Evolutionary conservation across 2,888 invertebrate genomes (phyloP).

Genomic region (Scaptomyza polygonia): DNA sequence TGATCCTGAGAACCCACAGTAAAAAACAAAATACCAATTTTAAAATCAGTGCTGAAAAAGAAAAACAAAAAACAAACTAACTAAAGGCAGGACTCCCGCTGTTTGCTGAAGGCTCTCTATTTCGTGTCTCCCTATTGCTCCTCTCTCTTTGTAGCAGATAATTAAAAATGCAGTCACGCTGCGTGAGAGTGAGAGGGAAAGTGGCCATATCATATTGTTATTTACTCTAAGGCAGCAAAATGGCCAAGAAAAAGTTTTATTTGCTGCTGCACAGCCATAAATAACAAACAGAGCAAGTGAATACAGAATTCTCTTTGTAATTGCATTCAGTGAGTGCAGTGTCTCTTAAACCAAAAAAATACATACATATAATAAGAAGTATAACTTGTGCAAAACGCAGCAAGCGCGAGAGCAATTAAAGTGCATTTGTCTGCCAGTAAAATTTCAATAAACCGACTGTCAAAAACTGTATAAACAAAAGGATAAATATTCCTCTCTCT

Average conservation of each 20-base stretch:
- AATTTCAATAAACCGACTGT: slow-evolving; percentile 37
- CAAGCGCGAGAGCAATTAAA: slow-evolving; percentile 44
- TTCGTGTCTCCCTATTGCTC: not conserved
- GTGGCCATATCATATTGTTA: slow-evolving; percentile 40
- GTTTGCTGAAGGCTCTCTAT: too few species aligned
- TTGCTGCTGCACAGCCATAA: slow-evolving; percentile 1
- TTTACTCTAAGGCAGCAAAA: slow-evolving; percentile 32
- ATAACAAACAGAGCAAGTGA: not conserved
- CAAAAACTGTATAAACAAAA: slow-evolving; percentile 10
- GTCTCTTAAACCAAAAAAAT: not conserved
- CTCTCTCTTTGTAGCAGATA: slow-evolving; percentile 17
- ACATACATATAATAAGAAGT: not conserved
- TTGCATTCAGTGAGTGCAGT: slow-evolving; percentile 12
- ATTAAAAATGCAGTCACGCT: slow-evolving; percentile 57
- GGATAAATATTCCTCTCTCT: slow-evolving; percentile 1
- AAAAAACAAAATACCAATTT: too few species aligned
- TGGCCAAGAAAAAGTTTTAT: slow-evolving; percentile 21
- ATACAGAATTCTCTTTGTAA: slow-evolving; percentile 3
- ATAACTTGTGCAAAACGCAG: slow-evolving; percentile 2
- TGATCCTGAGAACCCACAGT: too few species aligned
- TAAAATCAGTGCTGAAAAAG: too few species aligned
- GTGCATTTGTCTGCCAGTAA: slow-evolving; percentile 46
- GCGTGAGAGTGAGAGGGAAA: slow-evolving; percentile 11
- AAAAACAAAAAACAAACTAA: too few species aligned
- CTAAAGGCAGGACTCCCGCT: not conserved